Percentiles rank a stretch among this genome's conserved stretches.
phyloP scores from a whole-genome alignment of 2,113 vertebrate genomes.

The Scopus umbretta region DNA sequence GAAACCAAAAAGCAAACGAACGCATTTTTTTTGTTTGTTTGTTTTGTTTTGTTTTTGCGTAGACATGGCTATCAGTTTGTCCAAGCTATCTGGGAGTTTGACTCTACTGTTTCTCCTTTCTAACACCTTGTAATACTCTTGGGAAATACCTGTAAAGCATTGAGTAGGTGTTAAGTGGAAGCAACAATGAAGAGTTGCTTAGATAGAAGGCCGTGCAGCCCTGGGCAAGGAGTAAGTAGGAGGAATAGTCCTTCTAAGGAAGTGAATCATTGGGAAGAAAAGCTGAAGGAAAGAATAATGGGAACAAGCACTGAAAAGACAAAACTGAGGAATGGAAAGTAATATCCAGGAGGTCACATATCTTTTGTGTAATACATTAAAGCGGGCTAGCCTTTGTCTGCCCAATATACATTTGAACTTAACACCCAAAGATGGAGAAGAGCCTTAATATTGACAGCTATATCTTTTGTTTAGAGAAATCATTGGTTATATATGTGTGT shows the following conservation, averaged over 20 bases:
- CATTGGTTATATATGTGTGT: neutral
- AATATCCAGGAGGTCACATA: neutral
- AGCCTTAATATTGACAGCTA: neutral
- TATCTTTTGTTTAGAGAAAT: neutral
- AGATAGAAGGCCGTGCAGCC: neutral
- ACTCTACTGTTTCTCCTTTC: constrained; percentile 5
- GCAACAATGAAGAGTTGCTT: constrained; percentile 2
- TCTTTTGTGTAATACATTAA: neutral
- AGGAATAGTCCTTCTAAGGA: neutral
- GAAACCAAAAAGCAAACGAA: neutral
- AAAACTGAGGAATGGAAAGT: neutral
- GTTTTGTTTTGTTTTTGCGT: neutral
- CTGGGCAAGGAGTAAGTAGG: neutral
- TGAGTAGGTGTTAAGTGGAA: constrained; percentile 36
- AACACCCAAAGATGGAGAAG: neutral
- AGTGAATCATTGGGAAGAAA: constrained; percentile 3
- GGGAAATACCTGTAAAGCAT: constrained; percentile 26
- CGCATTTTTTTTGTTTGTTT: neutral
- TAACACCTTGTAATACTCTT: constrained; percentile 27
- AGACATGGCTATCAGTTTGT: neutral
- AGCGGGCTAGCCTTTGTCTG: neutral
- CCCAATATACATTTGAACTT: neutral
- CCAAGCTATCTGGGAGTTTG: neutral
- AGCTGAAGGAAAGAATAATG: neutral
- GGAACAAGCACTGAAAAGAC: neutral